Evolutionary conservation across 1,140 invertebrate genomes (phyloP).

Genomic region (Homarus americanus): DNA sequence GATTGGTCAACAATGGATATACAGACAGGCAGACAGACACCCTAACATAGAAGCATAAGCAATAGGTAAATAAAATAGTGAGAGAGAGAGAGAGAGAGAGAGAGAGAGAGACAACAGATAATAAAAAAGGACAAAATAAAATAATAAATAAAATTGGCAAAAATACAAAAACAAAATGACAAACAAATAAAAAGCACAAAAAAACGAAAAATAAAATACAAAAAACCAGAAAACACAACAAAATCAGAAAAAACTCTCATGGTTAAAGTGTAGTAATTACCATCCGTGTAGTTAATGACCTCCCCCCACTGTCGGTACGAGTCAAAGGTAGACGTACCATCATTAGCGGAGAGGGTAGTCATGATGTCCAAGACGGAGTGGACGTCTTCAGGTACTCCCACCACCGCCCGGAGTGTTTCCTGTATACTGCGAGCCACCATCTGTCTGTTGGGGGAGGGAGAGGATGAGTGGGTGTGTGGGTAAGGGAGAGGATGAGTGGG

Average conservation of each 20-base stretch:
- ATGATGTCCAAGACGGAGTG: conserved; percentile 54
- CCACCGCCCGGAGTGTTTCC: conserved; percentile 60
- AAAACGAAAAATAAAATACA: too few relatives aligned
- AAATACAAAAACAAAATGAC: not conserved
- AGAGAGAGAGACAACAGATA: not conserved
- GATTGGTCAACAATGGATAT: too few relatives aligned
- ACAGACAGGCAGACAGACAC: too few relatives aligned
- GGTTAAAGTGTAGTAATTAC: not conserved
- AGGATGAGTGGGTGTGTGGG: not conserved
- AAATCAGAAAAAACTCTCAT: not conserved
- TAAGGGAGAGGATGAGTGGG: too few relatives aligned
- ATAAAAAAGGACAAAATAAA: not conserved
- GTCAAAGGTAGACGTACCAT: conserved; percentile 26
- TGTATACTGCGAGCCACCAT: conserved; percentile 67
- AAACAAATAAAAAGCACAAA: not conserved
- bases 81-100: not conserved
- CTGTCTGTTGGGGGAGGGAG: conserved; percentile 28
- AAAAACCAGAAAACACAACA: not conserved
- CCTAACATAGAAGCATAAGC: too few relatives aligned
- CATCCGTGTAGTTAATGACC: not conserved
- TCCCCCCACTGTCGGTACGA: too few relatives aligned
- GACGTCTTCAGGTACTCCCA: conserved; percentile 50
- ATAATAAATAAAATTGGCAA: not conserved
- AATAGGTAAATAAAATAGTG: too few relatives aligned
- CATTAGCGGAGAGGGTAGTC: conserved; percentile 58